These are phyloP conservation scores for Ctena decussata DNA, from an alignment of 2,888 invertebrate genomes.

Conservation along the genomic window DNA sequence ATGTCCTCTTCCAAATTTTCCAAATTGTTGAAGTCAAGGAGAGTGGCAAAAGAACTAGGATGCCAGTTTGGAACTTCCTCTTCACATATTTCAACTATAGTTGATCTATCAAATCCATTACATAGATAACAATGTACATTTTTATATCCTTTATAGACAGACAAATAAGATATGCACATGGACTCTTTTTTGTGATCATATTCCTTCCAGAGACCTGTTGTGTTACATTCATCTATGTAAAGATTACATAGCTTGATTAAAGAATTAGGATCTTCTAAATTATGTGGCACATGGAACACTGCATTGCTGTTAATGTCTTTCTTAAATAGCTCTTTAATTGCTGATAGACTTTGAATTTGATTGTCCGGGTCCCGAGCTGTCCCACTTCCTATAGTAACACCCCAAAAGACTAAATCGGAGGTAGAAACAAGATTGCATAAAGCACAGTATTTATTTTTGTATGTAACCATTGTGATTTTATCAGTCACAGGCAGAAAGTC, in stretches of 20 bases:
- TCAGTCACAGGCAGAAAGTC: slow-evolving; percentile 19
- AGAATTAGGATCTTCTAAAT: background rate
- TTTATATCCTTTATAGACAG: slow-evolving; percentile 34
- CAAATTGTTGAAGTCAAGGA: slow-evolving; percentile 33
- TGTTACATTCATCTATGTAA: slow-evolving; percentile 40
- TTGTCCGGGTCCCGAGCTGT: background rate
- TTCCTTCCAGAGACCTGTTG: slow-evolving; percentile 41
- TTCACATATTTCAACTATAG: background rate
- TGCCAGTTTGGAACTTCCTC: no score
- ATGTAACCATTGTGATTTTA: background rate
- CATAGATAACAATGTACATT: slow-evolving; percentile 55
- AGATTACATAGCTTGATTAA: background rate
- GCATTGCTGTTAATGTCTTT: background rate
- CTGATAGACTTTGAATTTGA: background rate
- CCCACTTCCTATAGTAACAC: background rate
- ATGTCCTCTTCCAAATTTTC: background rate
- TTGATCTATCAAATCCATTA: slow-evolving; percentile 23
- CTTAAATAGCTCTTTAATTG: background rate
- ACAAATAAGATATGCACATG: slow-evolving; percentile 41
- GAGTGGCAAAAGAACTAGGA: slow-evolving; percentile 8
- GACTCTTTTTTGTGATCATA: slow-evolving; percentile 26
- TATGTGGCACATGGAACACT: background rate
- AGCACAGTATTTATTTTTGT: slow-evolving; percentile 27
- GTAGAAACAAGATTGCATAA: background rate
- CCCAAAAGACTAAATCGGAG: background rate